Evolutionary conservation across 2,113 vertebrate genomes (phyloP).

Genomic region (Corythoichthys intestinalis): DNA sequence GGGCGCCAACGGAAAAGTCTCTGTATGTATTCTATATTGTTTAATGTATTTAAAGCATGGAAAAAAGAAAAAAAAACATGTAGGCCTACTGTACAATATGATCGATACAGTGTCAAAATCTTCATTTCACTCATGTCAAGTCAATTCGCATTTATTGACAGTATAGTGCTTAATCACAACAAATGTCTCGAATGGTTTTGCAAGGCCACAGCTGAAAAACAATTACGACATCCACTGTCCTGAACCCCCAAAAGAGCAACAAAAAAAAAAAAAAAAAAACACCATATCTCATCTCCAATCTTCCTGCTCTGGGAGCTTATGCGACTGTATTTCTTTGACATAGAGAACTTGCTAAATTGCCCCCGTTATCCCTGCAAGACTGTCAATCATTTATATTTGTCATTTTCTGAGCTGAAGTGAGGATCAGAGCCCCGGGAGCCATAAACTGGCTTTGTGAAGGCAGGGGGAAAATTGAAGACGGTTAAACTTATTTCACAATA

Average conservation of each 20-base stretch:
- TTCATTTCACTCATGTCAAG: slow-evolving; percentile 39
- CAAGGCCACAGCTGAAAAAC: too few relatives aligned
- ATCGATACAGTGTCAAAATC: slow-evolving; percentile 64
- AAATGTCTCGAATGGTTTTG: too few relatives aligned
- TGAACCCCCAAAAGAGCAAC: too few relatives aligned
- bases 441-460: slow-evolving; percentile 54
- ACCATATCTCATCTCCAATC: slow-evolving; percentile 44
- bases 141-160: too few relatives aligned
- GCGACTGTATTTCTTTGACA: slow-evolving; percentile 52
- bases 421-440: slow-evolving; percentile 39
- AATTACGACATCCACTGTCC: too few relatives aligned
- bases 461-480: slow-evolving; percentile 18
- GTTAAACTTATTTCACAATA: slow-evolving; percentile 50
- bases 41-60: too few relatives aligned
- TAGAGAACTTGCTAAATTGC: slow-evolving; percentile 62
- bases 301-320: slow-evolving; percentile 40
- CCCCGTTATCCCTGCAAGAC: slow-evolving; percentile 45
- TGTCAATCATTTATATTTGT: slow-evolving; percentile 69
- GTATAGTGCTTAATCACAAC: too few relatives aligned
- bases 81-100: slow-evolving; percentile 26
- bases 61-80: too few relatives aligned
- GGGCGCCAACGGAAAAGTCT: too few relatives aligned
- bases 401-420: slow-evolving; percentile 56
- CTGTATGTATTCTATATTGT: too few relatives aligned
- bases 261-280: too few relatives aligned